Evolutionary conservation across 1,140 invertebrate species (phyloP).

Genomic region (Brachionus rotundiformis): DNA sequence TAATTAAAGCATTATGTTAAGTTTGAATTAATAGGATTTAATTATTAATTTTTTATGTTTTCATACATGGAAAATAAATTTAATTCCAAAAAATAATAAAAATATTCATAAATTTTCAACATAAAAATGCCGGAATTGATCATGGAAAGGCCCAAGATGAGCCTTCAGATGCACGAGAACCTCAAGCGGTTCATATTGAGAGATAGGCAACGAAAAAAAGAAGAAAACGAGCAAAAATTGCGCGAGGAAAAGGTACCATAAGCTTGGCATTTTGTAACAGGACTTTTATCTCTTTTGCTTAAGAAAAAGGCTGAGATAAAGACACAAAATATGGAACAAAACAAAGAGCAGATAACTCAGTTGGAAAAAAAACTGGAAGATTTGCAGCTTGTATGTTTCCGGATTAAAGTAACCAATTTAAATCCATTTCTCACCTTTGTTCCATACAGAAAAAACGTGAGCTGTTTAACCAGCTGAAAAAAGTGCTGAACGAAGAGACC

Average conservation of each 20-base stretch:
- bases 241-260: conserved; percentile 18
- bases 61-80: neutral
- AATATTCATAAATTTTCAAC: neutral
- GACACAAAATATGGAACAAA: conserved; percentile 31
- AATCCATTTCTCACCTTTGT: too few relatives aligned
- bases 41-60: too few relatives aligned
- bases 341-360: conserved; percentile 25
- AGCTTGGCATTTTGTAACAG: neutral
- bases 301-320: conserved; percentile 50
- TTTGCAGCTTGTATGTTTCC: conserved; percentile 2
- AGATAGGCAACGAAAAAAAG: conserved; percentile 38
- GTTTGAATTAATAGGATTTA: conserved; percentile 65
- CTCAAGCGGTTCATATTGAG: conserved; percentile 29
- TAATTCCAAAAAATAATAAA: neutral
- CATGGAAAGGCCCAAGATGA: conserved; percentile 47
- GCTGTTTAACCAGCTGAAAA: conserved; percentile 47
- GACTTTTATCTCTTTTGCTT: too few relatives aligned
- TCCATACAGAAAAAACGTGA: conserved; percentile 32
- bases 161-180: conserved; percentile 46
- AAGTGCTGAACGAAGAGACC: conserved; percentile 49
- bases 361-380: conserved; percentile 16
- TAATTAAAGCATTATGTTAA: neutral
- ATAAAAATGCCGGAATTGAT: conserved; percentile 46
- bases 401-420: too few relatives aligned
- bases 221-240: conserved; percentile 45